Evolutionary conservation across 2,113 vertebrate genomes (phyloP).

Genomic region (Pedionomus torquatus): DNA sequence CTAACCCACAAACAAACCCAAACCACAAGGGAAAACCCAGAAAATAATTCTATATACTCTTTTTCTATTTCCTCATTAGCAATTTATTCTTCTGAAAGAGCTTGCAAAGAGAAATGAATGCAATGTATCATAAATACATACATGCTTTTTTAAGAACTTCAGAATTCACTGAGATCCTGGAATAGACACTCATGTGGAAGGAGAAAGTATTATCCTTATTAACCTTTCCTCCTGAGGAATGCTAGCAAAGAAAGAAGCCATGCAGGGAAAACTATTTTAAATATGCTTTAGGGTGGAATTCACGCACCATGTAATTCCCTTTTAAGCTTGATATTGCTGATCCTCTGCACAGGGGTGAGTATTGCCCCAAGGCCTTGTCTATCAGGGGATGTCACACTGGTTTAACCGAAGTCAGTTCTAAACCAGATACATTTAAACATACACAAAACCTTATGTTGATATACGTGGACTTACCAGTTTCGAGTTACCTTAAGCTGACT

Average conservation of each 20-base stretch:
- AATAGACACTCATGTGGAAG: not conserved
- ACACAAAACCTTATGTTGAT: not conserved
- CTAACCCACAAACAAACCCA: not conserved
- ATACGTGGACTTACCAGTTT: not conserved
- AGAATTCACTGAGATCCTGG: not conserved
- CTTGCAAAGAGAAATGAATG: not conserved
- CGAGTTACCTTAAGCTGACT: not conserved
- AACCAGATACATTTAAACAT: not conserved
- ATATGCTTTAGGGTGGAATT: constrained; percentile 31
- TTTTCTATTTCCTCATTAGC: not conserved
- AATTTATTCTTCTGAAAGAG: not conserved
- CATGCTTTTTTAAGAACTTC: not conserved
- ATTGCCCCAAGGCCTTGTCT: not conserved
- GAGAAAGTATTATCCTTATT: constrained; percentile 35
- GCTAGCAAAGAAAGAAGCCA: constrained; percentile 1
- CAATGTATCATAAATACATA: not conserved
- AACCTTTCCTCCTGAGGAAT: constrained; percentile 39
- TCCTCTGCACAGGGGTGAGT: not conserved
- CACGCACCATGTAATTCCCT: constrained; percentile 11
- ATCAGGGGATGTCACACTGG: not conserved
- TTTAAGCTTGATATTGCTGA: not conserved
- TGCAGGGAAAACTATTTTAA: constrained; percentile 34
- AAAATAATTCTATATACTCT: not conserved
- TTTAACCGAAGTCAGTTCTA: not conserved
- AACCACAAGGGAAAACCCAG: not conserved